These are phyloP conservation scores for Phalera bucephala DNA, from an alignment of 2,888 invertebrate genomes.

Conservation along the genomic window DNA sequence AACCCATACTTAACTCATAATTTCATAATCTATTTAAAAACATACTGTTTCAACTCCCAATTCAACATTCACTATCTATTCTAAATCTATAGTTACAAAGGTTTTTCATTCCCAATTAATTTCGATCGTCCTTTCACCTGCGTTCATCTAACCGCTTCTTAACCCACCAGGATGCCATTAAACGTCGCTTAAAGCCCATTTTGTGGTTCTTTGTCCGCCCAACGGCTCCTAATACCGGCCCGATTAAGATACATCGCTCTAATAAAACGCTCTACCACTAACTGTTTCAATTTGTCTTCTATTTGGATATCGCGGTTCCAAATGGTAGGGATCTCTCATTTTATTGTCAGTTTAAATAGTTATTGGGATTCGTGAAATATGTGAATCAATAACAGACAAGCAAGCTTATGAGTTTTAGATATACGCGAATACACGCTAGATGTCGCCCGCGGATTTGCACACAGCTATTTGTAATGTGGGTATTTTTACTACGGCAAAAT, in stretches of 20 bases:
- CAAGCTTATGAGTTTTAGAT: too few species aligned
- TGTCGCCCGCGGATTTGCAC: too few species aligned
- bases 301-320: not conserved
- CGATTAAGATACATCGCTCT: slow-evolving; percentile 2
- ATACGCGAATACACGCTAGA: too few species aligned
- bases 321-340: not conserved
- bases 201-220: not conserved
- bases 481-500: too few species aligned
- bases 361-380: too few species aligned
- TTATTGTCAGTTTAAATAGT: too few species aligned
- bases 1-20: too few species aligned
- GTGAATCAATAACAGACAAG: too few species aligned
- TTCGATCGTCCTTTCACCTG: not conserved
- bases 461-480: too few species aligned
- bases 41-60: too few species aligned
- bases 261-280: slow-evolving; percentile 2
- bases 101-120: not conserved
- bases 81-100: not conserved
- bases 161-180: not conserved
- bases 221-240: not conserved
- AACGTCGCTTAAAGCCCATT: not conserved
- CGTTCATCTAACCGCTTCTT: not conserved
- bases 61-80: too few species aligned
- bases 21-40: too few species aligned
- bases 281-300: slow-evolving; percentile 1